Evolutionary conservation across 64 coral and sea anemone species (phyloP).

Genomic region (Anthopleura sola): DNA sequence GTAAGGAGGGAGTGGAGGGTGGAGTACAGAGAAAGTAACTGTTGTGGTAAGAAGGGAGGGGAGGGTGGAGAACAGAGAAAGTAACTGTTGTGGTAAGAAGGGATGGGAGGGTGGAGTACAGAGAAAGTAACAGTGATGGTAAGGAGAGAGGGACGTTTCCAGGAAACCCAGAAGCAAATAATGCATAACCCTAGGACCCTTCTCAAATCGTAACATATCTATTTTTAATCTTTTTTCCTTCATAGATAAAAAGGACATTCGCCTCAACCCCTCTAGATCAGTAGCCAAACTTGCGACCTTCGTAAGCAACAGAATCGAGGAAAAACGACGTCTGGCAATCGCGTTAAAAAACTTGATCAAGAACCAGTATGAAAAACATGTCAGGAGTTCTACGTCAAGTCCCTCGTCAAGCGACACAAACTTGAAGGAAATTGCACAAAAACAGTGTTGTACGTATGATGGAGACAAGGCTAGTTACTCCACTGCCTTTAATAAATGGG

Average conservation of each 20-base stretch:
- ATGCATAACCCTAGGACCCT: too few species aligned
- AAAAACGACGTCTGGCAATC: slow-evolving; percentile 54
- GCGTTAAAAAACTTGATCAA: slow-evolving; percentile 66
- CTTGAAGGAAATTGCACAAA: slow-evolving; percentile 46
- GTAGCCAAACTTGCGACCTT: slow-evolving; percentile 63
- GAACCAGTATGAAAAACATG: slow-evolving; percentile 48
- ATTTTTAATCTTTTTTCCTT: background rate
- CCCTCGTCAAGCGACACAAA: slow-evolving; percentile 30
- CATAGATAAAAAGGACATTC: slow-evolving; percentile 63
- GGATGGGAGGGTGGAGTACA: too few species aligned
- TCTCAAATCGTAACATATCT: background rate
- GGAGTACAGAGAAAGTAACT: background rate
- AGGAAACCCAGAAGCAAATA: too few species aligned
- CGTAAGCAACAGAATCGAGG: slow-evolving; percentile 74
- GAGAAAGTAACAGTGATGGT: too few species aligned
- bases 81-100: too few species aligned
- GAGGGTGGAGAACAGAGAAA: too few species aligned
- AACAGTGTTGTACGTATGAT: slow-evolving; percentile 74
- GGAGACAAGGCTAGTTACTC: slow-evolving; percentile 54
- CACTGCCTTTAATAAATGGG: slow-evolving; percentile 72
- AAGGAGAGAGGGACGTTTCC: too few species aligned
- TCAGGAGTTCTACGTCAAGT: background rate
- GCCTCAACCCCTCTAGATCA: slow-evolving; percentile 53
- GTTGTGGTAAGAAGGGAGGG: too few species aligned
- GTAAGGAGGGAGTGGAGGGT: slow-evolving; percentile 20